These are phyloP conservation scores for Penaeus indicus DNA, from an alignment of 1,140 invertebrate species.

Conservation along the genomic window DNA sequence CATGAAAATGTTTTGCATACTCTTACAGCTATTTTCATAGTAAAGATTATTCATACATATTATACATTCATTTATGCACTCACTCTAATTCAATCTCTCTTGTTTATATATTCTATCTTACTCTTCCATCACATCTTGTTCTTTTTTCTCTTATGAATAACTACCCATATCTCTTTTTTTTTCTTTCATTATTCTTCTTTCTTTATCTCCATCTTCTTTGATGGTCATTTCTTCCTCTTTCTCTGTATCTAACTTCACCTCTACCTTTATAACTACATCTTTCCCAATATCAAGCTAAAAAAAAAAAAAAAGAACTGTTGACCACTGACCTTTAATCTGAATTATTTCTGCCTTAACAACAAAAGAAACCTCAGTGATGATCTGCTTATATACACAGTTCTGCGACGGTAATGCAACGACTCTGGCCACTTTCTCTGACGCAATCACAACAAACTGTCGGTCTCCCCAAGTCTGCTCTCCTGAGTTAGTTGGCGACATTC, in stretches of 20 bases:
- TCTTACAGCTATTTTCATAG: too few relatives aligned
- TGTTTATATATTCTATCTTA: too few relatives aligned
- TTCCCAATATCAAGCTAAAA: not conserved
- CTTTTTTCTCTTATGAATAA: too few relatives aligned
- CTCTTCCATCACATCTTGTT: too few relatives aligned
- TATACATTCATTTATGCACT: too few relatives aligned
- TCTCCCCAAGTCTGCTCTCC: constrained; percentile 76
- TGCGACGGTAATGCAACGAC: constrained; percentile 95
- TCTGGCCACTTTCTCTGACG: constrained; percentile 94
- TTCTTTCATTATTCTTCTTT: not conserved
- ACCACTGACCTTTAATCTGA: constrained; percentile 84
- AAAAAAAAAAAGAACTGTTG: not conserved
- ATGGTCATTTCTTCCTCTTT: not conserved
- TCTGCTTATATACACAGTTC: constrained; percentile 88
- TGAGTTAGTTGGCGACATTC: constrained; percentile 81
- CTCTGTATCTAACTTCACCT: not conserved
- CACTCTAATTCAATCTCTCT: too few relatives aligned
- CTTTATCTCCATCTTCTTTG: not conserved
- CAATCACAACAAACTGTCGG: constrained; percentile 92
- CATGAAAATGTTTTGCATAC: too few relatives aligned
- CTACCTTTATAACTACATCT: not conserved
- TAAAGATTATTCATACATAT: too few relatives aligned
- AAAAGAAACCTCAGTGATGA: constrained; percentile 88
- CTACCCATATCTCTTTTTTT: too few relatives aligned
- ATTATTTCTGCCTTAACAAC: constrained; percentile 95